A percentile compares a stretch with the other conserved stretches of the same genome.
Conservation (phyloP, 2,113 vertebrate genomes). For the Harpagus bidentatus region DNA sequence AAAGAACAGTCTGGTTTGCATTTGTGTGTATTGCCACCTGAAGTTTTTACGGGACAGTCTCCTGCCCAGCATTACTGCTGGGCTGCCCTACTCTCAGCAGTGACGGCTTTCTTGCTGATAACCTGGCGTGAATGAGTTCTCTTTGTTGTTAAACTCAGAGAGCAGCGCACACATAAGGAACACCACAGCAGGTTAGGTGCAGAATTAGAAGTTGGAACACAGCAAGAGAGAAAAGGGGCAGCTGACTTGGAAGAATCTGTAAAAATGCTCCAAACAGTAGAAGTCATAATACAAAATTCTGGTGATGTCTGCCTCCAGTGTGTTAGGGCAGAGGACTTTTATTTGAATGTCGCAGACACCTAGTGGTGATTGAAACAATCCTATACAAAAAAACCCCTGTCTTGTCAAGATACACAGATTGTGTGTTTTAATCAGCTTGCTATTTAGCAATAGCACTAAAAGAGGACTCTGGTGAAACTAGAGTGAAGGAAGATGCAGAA, state of each 20-base stretch:
- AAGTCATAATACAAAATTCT: not conserved
- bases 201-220: not conserved
- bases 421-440: not conserved
- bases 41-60: not conserved
- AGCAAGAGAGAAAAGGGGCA: not conserved
- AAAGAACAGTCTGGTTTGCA: not conserved
- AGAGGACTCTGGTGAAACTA: not conserved
- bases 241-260: not conserved
- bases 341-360: not conserved
- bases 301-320: not conserved
- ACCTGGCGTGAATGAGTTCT: not conserved
- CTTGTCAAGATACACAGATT: not conserved
- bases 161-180: not conserved
- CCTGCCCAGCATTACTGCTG: not conserved
- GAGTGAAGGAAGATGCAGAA: not conserved
- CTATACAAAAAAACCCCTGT: rapidly evolving
- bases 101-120: not conserved
- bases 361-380: not conserved
- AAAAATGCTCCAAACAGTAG: not conserved
- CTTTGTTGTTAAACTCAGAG: not conserved
- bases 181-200: not conserved
- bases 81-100: not conserved
- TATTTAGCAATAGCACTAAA: not conserved
- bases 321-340: not conserved
- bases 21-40: not conserved